Evolutionary conservation across 2,797 vertebrate species (phyloP).

Genomic region (Emys orbicularis): DNA sequence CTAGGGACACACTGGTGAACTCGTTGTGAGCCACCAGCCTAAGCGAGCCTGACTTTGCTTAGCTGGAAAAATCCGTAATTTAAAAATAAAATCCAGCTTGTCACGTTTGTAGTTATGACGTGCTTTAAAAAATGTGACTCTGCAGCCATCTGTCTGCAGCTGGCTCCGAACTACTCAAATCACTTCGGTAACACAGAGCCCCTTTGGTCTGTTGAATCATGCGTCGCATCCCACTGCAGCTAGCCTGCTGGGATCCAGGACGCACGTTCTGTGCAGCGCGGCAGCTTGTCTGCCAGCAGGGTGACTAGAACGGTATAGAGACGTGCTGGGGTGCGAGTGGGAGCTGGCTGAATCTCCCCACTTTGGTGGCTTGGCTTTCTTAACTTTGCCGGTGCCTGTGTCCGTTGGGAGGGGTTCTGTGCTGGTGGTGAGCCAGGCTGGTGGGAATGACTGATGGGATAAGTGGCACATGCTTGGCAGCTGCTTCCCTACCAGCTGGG

Average conservation of each 20-base stretch:
- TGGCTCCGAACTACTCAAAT: not conserved
- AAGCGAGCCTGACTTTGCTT: not conserved
- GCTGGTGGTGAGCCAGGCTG: not conserved
- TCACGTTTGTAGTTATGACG: not conserved
- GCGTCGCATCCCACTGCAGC: not conserved
- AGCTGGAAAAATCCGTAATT: not conserved
- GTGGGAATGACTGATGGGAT: too few relatives aligned
- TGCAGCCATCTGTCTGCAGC: too few relatives aligned
- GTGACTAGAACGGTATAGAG: too few relatives aligned
- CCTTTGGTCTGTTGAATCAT: not conserved
- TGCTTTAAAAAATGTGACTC: not conserved
- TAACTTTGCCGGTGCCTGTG: not conserved
- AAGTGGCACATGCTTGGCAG: not conserved
- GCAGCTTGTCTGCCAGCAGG: not conserved
- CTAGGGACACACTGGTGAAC: not conserved
- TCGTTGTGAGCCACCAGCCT: too few relatives aligned
- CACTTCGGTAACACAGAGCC: not conserved
- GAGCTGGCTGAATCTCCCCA: not conserved
- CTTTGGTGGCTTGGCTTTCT: not conserved
- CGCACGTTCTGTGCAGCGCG: not conserved
- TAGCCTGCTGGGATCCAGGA: not conserved
- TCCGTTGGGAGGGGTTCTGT: not conserved
- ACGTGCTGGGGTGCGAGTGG: not conserved
- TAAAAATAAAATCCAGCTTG: not conserved
- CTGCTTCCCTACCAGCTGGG: not conserved